These are phyloP conservation scores for Allobates femoralis DNA, from an alignment of 2,797 vertebrate genomes.

Conservation along the genomic window DNA sequence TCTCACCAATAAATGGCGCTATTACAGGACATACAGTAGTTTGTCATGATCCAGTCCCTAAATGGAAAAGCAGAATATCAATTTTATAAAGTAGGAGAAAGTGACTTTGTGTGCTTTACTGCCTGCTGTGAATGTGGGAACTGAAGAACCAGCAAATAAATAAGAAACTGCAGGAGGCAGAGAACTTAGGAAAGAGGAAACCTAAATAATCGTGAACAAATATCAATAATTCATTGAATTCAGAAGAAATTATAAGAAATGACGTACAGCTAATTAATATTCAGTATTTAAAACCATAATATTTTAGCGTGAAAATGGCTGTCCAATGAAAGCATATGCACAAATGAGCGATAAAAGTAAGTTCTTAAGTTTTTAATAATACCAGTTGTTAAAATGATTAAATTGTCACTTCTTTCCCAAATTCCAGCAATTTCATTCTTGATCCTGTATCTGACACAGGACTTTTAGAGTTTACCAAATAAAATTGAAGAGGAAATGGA, in stretches of 20 bases:
- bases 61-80: slow-evolving; percentile 18
- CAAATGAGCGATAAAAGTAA: too few relatives aligned
- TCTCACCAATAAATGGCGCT: not conserved
- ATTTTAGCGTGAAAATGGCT: too few relatives aligned
- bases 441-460: too few relatives aligned
- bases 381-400: too few relatives aligned
- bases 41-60: not conserved
- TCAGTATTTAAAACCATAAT: not conserved
- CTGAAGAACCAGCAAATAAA: slow-evolving; percentile 16
- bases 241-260: not conserved
- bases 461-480: too few relatives aligned
- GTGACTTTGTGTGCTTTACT: slow-evolving; percentile 32
- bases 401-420: too few relatives aligned
- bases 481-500: too few relatives aligned
- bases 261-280: not conserved
- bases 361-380: too few relatives aligned
- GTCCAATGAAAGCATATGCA: too few relatives aligned
- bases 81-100: not conserved
- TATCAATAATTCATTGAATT: slow-evolving; percentile 26
- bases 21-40: not conserved
- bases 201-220: not conserved
- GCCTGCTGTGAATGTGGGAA: slow-evolving; percentile 31
- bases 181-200: slow-evolving; percentile 2
- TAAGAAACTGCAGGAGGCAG: slow-evolving; percentile 5
- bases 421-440: too few relatives aligned